phyloP scores from a whole-genome alignment of 2,888 invertebrate species.

The Lepidochrysops patricia region DNA sequence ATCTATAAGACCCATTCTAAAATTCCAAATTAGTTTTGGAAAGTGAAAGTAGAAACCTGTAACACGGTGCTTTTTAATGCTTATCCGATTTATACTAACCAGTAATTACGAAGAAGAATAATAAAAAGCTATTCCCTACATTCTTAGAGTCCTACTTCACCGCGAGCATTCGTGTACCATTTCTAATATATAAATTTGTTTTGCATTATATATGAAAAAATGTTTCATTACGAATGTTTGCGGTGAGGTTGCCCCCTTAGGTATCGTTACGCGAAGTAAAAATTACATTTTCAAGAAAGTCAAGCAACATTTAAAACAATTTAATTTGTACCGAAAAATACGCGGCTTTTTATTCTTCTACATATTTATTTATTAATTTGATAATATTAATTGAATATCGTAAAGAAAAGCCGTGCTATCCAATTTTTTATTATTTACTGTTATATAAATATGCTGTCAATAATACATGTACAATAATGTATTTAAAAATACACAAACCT shows the following conservation, averaged over 20 bases:
- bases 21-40: slow-evolving; percentile 10
- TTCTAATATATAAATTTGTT: too few relatives aligned
- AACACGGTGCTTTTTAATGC: slow-evolving; percentile 26
- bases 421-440: background rate
- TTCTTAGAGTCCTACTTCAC: background rate
- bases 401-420: background rate
- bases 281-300: background rate
- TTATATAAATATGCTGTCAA: background rate
- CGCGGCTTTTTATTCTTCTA: background rate
- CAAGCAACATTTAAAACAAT: background rate
- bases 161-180: too few relatives aligned
- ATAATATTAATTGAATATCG: background rate
- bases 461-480: background rate
- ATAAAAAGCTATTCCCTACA: background rate
- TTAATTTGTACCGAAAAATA: too few relatives aligned
- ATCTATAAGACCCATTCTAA: background rate
- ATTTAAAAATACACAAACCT: too few relatives aligned
- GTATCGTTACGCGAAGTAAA: background rate
- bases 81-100: slow-evolving; percentile 24
- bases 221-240: too few relatives aligned
- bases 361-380: background rate
- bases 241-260: too few relatives aligned
- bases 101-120: background rate
- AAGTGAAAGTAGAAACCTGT: background rate
- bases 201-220: too few relatives aligned